Base-by-base conservation (phyloP, 2,888 invertebrate genomes). In the Merodon equestris region DNA sequence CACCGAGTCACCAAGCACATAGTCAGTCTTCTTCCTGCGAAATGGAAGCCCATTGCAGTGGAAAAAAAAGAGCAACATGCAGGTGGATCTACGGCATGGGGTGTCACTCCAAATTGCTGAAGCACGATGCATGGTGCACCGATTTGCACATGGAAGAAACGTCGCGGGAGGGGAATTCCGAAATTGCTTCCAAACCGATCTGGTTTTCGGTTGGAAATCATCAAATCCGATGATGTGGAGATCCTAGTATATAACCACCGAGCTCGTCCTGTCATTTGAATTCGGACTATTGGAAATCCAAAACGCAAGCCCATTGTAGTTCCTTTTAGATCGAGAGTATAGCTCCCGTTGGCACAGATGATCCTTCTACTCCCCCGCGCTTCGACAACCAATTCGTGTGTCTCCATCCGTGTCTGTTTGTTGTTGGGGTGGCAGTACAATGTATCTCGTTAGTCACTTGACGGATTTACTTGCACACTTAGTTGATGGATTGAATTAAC, bases 41-140 rank as follows among this genome's bases (percentile, higher is more conserved):
- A 68, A 66, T 73, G 73, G 72, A 68, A 73, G 73, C 63, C 63
- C 68, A 79, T 57, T 48, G 63, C 19, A 61, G 61, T 38, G 19
- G 5, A 44, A 48, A 38, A 50, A 40, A 10, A 9, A 38, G 47
- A 15, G 34, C 40, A 40, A 67, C 27, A 67, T 79, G 70, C 79
- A 79, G 79, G 79, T 79, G 74, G 68, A 79, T 64, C 79, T 68
- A 61, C 74, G 61, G 76, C 67, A 66, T 79, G 79, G 68, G 73
- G 79, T 79, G 79, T 79, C 79, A 79, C 58, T 79, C 64, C 56
- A 74, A 79, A 79, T 79, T 73, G 48, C 54, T 61, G 57, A 67
- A 51, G 63, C 40, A 27, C 27, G 27, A 27, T 27, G 7, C 27
- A 27, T 7, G 27, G 7, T 27, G 27, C 27, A n/a, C n/a, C n/a